Conservation (phyloP, 2,113 vertebrate genomes). For the Apodemus speciosus region DNA sequence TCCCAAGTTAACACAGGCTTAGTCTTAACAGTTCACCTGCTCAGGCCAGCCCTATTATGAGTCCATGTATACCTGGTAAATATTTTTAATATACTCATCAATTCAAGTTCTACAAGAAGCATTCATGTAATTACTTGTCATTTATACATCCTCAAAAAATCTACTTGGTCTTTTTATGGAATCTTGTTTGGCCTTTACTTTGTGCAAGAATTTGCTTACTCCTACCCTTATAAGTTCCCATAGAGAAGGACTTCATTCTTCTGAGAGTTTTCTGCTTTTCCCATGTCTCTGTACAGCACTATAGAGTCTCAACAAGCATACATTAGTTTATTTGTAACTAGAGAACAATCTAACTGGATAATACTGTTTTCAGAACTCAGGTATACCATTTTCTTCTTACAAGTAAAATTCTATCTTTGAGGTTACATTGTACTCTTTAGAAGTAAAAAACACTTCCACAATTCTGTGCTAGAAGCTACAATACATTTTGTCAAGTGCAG, state of each 20-base stretch:
- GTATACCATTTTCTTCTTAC: not conserved
- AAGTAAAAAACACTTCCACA: conserved; percentile 52
- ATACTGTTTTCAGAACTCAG: conserved; percentile 51
- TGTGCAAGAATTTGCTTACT: conserved; percentile 22
- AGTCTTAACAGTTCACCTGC: conserved; percentile 55
- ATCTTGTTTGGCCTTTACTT: conserved; percentile 49
- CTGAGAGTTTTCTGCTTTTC: conserved; percentile 5
- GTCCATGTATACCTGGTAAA: conserved; percentile 39
- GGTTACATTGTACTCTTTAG: conserved; percentile 19
- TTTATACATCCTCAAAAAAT: conserved; percentile 53
- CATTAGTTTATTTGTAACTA: conserved; percentile 19
- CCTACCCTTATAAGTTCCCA: not conserved
- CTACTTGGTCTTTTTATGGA: not conserved
- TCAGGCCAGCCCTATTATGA: conserved; percentile 51
- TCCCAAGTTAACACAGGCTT: conserved; percentile 43
- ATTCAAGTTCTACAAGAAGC: conserved; percentile 60
- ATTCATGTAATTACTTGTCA: conserved; percentile 51
- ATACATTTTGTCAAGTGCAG: conserved; percentile 53
- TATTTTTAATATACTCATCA: conserved; percentile 53
- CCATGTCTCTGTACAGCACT: conserved; percentile 17
- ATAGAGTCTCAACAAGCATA: not conserved
- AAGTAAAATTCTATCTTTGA: conserved; percentile 53
- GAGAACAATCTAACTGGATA: conserved; percentile 37
- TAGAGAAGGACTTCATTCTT: conserved; percentile 11
- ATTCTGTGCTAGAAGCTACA: conserved; percentile 44